Base-by-base conservation (phyloP, 2,113 vertebrate genomes). In the Phalacrocorax pelagicus region DNA sequence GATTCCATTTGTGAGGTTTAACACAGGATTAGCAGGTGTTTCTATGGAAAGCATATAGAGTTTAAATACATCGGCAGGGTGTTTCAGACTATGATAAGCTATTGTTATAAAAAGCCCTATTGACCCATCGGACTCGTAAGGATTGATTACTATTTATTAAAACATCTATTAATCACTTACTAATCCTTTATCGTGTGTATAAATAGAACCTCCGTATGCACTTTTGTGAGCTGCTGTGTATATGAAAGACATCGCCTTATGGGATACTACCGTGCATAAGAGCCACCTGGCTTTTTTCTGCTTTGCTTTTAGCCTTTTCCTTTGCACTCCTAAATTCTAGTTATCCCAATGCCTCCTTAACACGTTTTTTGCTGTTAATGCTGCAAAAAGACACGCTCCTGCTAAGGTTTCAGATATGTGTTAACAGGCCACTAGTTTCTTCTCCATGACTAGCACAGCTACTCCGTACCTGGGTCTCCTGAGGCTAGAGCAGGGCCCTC, bases 1-100 rank as follows among this genome's bases (percentile, higher is more conserved):
- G 71, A 73, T 86, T 82, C 71, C 51, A 62, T 93, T 97, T 94
- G 87, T 66, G 74, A 92, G 81, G 66, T 95, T 94, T 97, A 96
- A 84, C 49, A 49, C 44, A 61, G 91, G 86, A 89, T 97, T 92
- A 94, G 81, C 86, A 86, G 78, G 69, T 91, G 91, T 96, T 95
- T 75, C 81, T 79, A 9, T 34, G 59, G 70, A 67, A 88, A 88
- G 46, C 0, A 0, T 66, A 10, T 10, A 46, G 78, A 62, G 54
- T 92, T 92, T 85, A 81, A 94, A 78, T 40, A 82, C 18, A 22
- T 18, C 2, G 1, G 26, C 59, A 82, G 26, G 9, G 15, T 80
- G n/a, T 77, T 96, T 78, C 59, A 94, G 87, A n/a, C 0, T 0
- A 81, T 30, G 47, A 80, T 79, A 66, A 94, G 69, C 59, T 77